phyloP scores from a whole-genome alignment of 2,113 vertebrate genomes.

The Arizona elegans region DNA sequence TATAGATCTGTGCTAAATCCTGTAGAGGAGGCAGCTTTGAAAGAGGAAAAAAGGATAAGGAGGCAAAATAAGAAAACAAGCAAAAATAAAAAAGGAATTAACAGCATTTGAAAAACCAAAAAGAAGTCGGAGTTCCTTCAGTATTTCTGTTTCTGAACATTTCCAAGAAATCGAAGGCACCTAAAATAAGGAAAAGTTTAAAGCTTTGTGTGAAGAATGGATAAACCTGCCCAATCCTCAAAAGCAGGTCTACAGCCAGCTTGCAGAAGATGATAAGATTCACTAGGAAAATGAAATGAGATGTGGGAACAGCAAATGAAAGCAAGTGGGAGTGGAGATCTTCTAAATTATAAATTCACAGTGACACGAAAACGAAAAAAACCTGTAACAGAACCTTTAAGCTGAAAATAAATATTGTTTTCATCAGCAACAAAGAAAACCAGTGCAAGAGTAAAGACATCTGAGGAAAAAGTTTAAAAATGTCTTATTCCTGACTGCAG shows the following conservation, averaged over 20 bases:
- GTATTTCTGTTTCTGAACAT: too few species aligned
- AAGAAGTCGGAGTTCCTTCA: too few species aligned
- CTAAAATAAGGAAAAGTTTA: too few species aligned
- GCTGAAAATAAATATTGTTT: constrained; percentile 23
- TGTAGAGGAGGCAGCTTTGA: constrained; percentile 65
- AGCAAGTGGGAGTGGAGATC: constrained; percentile 83
- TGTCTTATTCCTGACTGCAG: constrained; percentile 44
- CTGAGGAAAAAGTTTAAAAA: constrained; percentile 62
- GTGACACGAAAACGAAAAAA: neutral
- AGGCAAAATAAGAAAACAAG: constrained; percentile 67
- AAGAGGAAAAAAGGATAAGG: constrained; percentile 68
- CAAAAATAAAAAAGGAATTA: constrained; percentile 72
- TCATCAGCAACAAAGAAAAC: constrained; percentile 33
- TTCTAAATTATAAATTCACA: constrained; percentile 66
- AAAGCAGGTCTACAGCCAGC: constrained; percentile 80
- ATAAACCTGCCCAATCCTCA: too few species aligned
- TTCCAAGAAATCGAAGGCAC: too few species aligned
- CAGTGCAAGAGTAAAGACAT: constrained; percentile 30
- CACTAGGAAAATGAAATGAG: constrained; percentile 89
- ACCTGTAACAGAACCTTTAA: constrained; percentile 13
- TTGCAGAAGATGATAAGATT: constrained; percentile 86
- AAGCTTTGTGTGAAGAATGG: too few species aligned
- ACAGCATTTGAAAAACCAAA: too few species aligned
- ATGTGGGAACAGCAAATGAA: constrained; percentile 88
- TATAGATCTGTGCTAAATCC: constrained; percentile 78